Percentiles rank a stretch among this genome's conserved stretches.
Evolutionary conservation across 2,888 invertebrate species (phyloP).

Genomic region (Melinaea marsaeus): DNA sequence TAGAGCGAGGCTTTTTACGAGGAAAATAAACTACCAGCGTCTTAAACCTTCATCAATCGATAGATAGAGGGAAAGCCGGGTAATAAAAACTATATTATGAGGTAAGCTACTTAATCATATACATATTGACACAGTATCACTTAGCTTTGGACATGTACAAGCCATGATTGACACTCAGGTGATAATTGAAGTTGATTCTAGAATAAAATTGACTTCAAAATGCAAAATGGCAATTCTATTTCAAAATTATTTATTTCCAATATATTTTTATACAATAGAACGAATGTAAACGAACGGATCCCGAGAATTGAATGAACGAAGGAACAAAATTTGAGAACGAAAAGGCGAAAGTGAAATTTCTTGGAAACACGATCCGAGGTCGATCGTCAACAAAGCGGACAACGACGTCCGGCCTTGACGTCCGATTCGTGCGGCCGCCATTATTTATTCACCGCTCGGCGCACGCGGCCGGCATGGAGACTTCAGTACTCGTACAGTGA

Average conservation of each 20-base stretch:
- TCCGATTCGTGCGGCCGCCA: slow-evolving; percentile 56
- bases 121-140: too few relatives aligned
- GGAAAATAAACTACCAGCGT: too few relatives aligned
- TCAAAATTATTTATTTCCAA: neutral
- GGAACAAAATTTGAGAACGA: neutral
- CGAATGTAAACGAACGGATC: too few relatives aligned
- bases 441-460: slow-evolving; percentile 61
- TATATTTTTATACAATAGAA: too few relatives aligned
- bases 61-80: too few relatives aligned
- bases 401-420: slow-evolving; percentile 63
- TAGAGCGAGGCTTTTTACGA: too few relatives aligned
- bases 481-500: slow-evolving; percentile 38
- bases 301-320: neutral
- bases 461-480: slow-evolving; percentile 45
- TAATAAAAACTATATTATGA: too few relatives aligned
- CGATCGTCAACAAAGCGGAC: slow-evolving; percentile 37
- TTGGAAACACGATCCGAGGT: slow-evolving; percentile 29
- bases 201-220: neutral
- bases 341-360: slow-evolving; percentile 37
- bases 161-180: too few relatives aligned
- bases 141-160: too few relatives aligned
- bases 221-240: neutral
- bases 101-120: too few relatives aligned
- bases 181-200: neutral
- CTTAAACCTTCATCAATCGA: too few relatives aligned